Conservation (phyloP, 2,113 vertebrate genomes). For the Lipophrys pholis region DNA sequence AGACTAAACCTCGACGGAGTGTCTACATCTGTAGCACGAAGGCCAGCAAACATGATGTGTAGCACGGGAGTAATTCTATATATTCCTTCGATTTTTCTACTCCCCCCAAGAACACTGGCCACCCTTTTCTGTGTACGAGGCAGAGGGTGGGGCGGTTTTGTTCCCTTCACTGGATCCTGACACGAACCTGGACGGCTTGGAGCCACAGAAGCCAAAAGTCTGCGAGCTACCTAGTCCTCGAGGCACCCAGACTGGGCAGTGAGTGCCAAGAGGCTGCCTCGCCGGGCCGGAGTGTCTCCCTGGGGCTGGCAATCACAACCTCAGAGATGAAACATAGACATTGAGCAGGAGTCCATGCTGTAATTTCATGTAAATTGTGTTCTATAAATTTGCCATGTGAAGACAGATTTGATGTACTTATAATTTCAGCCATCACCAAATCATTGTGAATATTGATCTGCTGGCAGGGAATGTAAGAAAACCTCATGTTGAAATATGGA, state of each 20-base stretch:
- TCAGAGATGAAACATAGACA: slow-evolving; percentile 28
- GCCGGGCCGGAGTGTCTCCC: slow-evolving; percentile 38
- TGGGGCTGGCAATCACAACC: slow-evolving; percentile 28
- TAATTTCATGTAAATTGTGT: slow-evolving; percentile 52
- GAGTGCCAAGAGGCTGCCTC: slow-evolving; percentile 51
- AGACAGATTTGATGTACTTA: slow-evolving; percentile 30
- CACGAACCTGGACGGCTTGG: slow-evolving; percentile 65
- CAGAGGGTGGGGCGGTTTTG: slow-evolving; percentile 59
- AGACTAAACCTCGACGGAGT: slow-evolving; percentile 71
- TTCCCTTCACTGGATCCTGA: slow-evolving; percentile 52
- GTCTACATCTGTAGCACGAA: slow-evolving; percentile 62
- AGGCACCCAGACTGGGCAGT: slow-evolving; percentile 49
- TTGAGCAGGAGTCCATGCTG: slow-evolving; percentile 26
- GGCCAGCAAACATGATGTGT: slow-evolving; percentile 47
- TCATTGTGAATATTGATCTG: slow-evolving; percentile 26
- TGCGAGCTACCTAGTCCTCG: slow-evolving; percentile 65
- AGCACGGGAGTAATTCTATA: slow-evolving; percentile 62
- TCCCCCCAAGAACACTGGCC: slow-evolving; percentile 41
- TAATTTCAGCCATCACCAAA: slow-evolving; percentile 13
- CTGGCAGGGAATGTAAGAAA: slow-evolving; percentile 27
- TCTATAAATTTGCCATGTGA: slow-evolving; percentile 16
- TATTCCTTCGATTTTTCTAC: slow-evolving; percentile 45
- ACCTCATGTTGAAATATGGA: slow-evolving; percentile 32
- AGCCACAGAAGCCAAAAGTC: slow-evolving; percentile 65
- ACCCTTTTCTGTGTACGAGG: slow-evolving; percentile 33